phyloP scores from a whole-genome alignment of 2,888 invertebrate genomes.

The Blastobasis adustella region DNA sequence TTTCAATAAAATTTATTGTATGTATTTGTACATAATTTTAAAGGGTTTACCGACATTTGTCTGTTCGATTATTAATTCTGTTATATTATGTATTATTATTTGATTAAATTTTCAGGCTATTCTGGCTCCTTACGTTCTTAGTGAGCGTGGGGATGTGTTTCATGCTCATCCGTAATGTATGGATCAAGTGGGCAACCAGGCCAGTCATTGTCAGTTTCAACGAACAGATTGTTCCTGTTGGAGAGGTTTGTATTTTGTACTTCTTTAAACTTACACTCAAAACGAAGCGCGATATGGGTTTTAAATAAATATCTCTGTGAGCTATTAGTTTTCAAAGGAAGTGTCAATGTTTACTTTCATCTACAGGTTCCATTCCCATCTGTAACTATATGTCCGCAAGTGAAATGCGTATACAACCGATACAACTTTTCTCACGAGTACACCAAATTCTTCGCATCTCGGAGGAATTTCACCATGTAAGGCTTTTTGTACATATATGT shows the following conservation, averaged over 20 bases:
- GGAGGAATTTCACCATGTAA: too few species aligned
- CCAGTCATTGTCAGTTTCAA: slow-evolving; percentile 42
- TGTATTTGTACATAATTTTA: too few species aligned
- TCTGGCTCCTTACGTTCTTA: slow-evolving; percentile 34
- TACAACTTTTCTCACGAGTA: slow-evolving; percentile 19
- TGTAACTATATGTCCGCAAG: slow-evolving; percentile 38
- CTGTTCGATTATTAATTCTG: too few species aligned
- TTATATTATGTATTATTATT: neutral
- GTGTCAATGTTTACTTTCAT: too few species aligned
- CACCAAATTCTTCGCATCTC: neutral
- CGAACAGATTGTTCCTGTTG: slow-evolving; percentile 30
- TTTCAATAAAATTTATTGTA: too few species aligned
- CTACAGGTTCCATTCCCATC: slow-evolving; percentile 42
- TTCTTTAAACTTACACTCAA: neutral
- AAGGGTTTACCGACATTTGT: too few species aligned
- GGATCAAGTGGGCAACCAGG: slow-evolving; percentile 34
- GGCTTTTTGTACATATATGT: too few species aligned
- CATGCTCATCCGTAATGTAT: slow-evolving; percentile 30
- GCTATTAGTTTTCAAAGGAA: too few species aligned
- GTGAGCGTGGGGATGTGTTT: slow-evolving; percentile 28
- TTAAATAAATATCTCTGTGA: too few species aligned
- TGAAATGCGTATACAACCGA: slow-evolving; percentile 19
- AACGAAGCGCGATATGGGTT: too few species aligned
- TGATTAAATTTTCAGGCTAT: slow-evolving; percentile 25
- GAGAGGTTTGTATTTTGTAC: slow-evolving; percentile 15